Evolutionary conservation across 1,140 invertebrate species (phyloP), one percentile per base, ranked within the genome.

Genomic region (Drosophila pallidifrons): DNA sequence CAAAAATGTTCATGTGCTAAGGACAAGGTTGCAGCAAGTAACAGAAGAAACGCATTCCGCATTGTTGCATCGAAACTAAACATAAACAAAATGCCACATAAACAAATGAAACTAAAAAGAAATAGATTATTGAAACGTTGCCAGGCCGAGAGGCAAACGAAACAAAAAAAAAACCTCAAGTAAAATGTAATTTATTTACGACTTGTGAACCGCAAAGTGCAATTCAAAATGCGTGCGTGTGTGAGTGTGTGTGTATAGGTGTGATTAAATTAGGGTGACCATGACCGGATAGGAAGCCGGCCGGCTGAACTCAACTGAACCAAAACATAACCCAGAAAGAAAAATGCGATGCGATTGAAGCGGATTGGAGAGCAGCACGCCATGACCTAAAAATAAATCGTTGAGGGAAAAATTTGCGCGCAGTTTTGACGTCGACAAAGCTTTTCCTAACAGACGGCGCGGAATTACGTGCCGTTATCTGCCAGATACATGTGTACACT

Each of bases 321-420:
- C 67, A 74, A 45, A 81, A 55, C 58, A 64, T 52, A 63, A 52
- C 49, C 68, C 71, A 81, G 66, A 68, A 25, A 25, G 20, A 25
- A 25, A 68, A 67, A 20, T 5, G 68, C 35, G 10, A 49, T 77
- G 13, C n/a, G 20, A 43, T 54, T 69, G 38, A 28, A 49, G 58
- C 41, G 70, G 49, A 51, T 52, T 52, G 64, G 49, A 25, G 20
- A 60, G 52, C 43, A 77, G 81, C 79, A 87, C 83, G 83, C 82
- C 82, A 88, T 88, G 80, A 74, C 76, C 82, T 77, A 87, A 82
- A 87, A 87, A 87, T 87, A 87, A 77, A 79, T 68, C 70, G 75
- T 46, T 32, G 43, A 10, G 35, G 35, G 35, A 3, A 30, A 46
- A 61, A 46, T 49, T 64, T 51, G 51, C 51, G 64, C 38, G 58